Conservation (phyloP, 2,797 vertebrate genomes). For the Galago senegalensis region DNA sequence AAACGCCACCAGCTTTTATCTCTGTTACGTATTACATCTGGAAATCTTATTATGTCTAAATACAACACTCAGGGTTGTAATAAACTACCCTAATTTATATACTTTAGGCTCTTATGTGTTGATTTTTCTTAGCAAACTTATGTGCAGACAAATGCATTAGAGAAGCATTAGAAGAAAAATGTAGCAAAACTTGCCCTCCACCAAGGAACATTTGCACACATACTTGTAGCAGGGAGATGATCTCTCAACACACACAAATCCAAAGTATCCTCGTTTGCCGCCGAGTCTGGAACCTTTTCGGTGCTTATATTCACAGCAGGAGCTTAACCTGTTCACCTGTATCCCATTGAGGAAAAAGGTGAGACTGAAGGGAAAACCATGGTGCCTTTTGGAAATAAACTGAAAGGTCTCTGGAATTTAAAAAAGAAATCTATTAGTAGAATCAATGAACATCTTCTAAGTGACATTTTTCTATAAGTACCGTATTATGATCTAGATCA, state of each 20-base stretch:
- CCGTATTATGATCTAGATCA: background rate
- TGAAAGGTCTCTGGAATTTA: constrained; percentile 93
- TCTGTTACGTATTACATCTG: background rate
- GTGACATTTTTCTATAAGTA: constrained; percentile 30
- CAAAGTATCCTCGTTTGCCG: constrained; percentile 93
- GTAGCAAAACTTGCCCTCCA: background rate
- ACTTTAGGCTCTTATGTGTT: background rate
- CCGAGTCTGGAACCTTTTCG: constrained; percentile 92
- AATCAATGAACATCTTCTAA: background rate
- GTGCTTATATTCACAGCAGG: constrained; percentile 97
- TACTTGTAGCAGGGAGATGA: constrained; percentile 97
- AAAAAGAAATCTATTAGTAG: constrained; percentile 40
- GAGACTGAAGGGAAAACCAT: constrained; percentile 97
- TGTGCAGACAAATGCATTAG: background rate
- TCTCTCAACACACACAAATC: constrained; percentile 92
- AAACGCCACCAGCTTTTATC: background rate
- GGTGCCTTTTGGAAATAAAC: constrained; percentile 94
- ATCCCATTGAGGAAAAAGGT: constrained; percentile 97
- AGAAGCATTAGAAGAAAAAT: background rate
- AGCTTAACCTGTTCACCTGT: constrained; percentile 96
- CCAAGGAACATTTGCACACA: constrained; percentile 4
- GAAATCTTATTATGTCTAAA: background rate
- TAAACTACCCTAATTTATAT: background rate
- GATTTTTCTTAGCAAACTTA: background rate
- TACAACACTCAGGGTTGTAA: background rate